These are phyloP conservation scores for Buphagus erythrorhynchus DNA, from an alignment of 2,797 vertebrate genomes.

Conservation along the genomic window DNA sequence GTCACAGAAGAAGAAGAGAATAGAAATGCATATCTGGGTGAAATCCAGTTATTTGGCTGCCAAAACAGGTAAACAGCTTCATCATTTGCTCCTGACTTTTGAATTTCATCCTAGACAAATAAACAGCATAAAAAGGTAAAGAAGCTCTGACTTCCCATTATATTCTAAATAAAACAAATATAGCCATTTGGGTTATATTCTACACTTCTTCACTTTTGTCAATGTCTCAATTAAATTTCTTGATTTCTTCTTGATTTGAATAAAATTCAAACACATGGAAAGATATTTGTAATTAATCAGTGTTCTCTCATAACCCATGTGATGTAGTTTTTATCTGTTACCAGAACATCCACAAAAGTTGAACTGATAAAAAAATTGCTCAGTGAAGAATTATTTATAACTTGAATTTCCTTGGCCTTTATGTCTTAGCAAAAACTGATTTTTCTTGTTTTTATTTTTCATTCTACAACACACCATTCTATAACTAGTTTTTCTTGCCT, in stretches of 20 bases:
- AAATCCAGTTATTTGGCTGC: not conserved
- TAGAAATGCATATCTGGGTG: not conserved
- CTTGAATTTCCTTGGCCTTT: not conserved
- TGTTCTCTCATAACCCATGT: not conserved
- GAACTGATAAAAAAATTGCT: not conserved
- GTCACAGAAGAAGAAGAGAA: not conserved
- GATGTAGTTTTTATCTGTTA: not conserved
- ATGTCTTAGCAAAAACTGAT: not conserved
- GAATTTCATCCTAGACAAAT: not conserved
- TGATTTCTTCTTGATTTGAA: not conserved
- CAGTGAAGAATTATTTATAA: not conserved
- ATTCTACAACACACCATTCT: not conserved
- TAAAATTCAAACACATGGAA: not conserved
- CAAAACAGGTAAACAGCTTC: not conserved
- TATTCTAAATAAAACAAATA: not conserved
- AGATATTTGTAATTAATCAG: not conserved
- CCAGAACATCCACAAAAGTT: not conserved
- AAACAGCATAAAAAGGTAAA: not conserved
- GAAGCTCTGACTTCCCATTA: not conserved
- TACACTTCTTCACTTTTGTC: not conserved
- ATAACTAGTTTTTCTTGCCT: not conserved
- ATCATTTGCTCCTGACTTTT: not conserved
- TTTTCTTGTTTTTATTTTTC: not conserved
- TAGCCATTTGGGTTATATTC: not conserved
- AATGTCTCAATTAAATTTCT: not conserved